These are phyloP conservation scores for Muraenolepis orangiensis DNA, from an alignment of 2,797 vertebrate species.

Conservation along the genomic window DNA sequence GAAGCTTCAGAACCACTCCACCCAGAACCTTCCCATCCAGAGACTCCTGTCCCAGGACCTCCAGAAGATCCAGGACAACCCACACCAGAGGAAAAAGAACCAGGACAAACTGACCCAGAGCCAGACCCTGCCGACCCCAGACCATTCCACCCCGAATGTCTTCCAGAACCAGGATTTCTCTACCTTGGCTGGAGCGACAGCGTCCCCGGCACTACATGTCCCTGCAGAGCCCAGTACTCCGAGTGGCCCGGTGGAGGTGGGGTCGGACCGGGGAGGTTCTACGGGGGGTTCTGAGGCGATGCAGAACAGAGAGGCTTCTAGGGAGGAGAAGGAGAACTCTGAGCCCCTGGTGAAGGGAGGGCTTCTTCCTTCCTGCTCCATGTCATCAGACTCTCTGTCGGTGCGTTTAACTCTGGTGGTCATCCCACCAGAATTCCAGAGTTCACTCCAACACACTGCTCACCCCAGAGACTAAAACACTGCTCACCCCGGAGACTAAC, in stretches of 20 bases:
- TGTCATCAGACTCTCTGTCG: slow-evolving; percentile 25
- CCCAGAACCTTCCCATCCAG: slow-evolving; percentile 1
- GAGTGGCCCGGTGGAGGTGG: not conserved
- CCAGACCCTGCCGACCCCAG: not conserved
- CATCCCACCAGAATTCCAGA: too few relatives aligned
- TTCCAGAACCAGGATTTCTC: not conserved
- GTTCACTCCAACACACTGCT: too few relatives aligned
- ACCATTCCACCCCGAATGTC: not conserved
- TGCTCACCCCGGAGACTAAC: too few relatives aligned
- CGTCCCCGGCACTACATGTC: not conserved
- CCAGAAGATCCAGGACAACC: not conserved
- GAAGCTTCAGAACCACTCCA: not conserved
- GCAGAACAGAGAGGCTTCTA: not conserved
- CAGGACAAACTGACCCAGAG: not conserved
- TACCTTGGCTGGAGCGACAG: not conserved
- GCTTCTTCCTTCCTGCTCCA: slow-evolving; percentile 18
- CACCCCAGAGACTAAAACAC: too few relatives aligned
- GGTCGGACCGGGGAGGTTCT: not conserved
- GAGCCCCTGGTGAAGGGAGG: not conserved
- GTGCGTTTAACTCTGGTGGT: not conserved
- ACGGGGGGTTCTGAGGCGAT: not conserved
- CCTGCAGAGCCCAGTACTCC: not conserved
- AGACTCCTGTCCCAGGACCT: not conserved
- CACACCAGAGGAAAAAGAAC: not conserved
- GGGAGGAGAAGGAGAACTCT: not conserved